Evolutionary conservation across 2,113 vertebrate species (phyloP).

Genomic region (Dinomys branickii): DNA sequence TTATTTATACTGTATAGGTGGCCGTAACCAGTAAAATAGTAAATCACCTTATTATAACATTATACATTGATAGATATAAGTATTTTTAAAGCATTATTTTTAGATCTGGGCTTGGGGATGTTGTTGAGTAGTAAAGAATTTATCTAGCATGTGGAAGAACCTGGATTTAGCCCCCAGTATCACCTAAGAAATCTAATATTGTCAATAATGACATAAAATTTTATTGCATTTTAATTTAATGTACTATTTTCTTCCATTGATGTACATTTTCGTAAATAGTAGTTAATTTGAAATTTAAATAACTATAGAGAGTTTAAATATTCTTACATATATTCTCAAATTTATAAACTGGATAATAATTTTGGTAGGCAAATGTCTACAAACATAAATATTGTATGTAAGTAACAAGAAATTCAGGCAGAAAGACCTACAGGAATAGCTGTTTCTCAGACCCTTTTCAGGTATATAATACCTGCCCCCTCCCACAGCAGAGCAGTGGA

Average conservation of each 20-base stretch:
- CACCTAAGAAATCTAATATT: not conserved
- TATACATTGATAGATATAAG: not conserved
- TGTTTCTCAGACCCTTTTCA: not conserved
- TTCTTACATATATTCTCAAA: not conserved
- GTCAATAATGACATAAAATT: not conserved
- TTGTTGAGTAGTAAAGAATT: not conserved
- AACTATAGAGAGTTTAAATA: not conserved
- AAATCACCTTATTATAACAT: not conserved
- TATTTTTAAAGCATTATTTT: not conserved
- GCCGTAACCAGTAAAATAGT: not conserved
- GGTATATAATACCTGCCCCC: not conserved
- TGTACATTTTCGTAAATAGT: not conserved
- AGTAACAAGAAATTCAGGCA: not conserved
- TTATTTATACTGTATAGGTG: not conserved
- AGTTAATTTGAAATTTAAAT: not conserved
- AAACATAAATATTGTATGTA: not conserved
- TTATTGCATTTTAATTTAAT: not conserved
- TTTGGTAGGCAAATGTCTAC: not conserved
- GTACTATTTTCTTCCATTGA: not conserved
- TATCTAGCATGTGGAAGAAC: not conserved
- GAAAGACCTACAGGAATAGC: not conserved
- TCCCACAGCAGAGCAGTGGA: not conserved
- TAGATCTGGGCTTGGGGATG: not conserved
- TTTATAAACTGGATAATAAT: not conserved
- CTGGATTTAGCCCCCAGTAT: not conserved